phyloP scores from a whole-genome alignment of 2,888 invertebrate species.

The Phyllotreta cruciferae region DNA sequence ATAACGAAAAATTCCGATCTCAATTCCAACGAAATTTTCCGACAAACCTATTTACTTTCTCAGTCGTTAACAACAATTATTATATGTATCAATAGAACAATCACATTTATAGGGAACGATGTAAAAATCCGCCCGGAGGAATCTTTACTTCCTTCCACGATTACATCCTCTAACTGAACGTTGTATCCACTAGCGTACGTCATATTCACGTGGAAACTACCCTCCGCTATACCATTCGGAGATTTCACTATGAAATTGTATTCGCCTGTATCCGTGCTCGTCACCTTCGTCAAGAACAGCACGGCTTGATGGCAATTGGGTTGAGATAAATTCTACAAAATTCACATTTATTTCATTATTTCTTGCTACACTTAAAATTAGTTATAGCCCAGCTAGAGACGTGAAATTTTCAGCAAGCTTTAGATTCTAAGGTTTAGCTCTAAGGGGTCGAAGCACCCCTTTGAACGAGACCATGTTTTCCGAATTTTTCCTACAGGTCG shows the following conservation, averaged over 20 bases:
- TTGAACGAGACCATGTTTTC: too few relatives aligned
- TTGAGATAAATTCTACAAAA: constrained; percentile 63
- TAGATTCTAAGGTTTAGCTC: too few relatives aligned
- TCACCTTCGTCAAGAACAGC: constrained; percentile 66
- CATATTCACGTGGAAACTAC: constrained; percentile 69
- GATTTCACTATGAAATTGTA: constrained; percentile 70
- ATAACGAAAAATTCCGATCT: constrained; percentile 10
- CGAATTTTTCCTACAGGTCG: too few relatives aligned
- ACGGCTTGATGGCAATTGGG: constrained; percentile 68
- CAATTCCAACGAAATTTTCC: constrained; percentile 27
- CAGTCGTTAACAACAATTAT: constrained; percentile 56
- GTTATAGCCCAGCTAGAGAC: too few relatives aligned
- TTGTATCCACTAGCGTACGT: constrained; percentile 62
- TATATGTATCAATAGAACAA: constrained; percentile 52
- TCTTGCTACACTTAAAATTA: too few relatives aligned
- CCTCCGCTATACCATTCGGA: constrained; percentile 68
- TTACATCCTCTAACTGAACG: constrained; percentile 45
- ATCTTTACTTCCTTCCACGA: constrained; percentile 43
- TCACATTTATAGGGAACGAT: constrained; percentile 56
- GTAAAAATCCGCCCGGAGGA: constrained; percentile 42
- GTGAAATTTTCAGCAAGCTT: too few relatives aligned
- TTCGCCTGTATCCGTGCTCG: constrained; percentile 68
- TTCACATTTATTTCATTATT: too few relatives aligned
- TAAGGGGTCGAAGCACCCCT: too few relatives aligned
- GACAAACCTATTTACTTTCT: constrained; percentile 42